Evolutionary conservation across 2,888 invertebrate species (phyloP).

Genomic region (Diaperis boleti): DNA sequence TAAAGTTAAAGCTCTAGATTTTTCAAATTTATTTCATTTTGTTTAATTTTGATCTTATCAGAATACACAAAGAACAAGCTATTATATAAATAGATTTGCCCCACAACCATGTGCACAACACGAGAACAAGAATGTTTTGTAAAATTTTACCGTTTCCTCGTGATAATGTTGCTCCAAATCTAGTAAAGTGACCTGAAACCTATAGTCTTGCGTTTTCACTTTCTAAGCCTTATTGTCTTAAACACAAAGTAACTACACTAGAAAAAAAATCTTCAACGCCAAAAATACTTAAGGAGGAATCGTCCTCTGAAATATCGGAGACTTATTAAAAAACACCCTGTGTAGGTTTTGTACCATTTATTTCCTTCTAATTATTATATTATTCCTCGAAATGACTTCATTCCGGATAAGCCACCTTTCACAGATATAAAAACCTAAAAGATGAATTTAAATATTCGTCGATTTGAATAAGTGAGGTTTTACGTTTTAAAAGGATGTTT

Average conservation of each 20-base stretch:
- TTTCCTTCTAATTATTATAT: too few species aligned
- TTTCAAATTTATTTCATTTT: too few species aligned
- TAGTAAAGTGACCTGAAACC: constrained; percentile 18
- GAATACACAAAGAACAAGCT: too few species aligned
- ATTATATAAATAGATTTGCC: too few species aligned
- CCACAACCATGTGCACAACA: constrained; percentile 13
- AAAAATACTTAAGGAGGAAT: too few species aligned
- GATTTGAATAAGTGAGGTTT: constrained; percentile 23
- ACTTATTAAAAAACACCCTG: too few species aligned
- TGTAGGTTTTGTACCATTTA: too few species aligned
- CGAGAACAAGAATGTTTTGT: constrained; percentile 27
- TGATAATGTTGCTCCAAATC: neutral
- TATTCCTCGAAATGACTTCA: constrained; percentile 14
- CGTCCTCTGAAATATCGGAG: too few species aligned
- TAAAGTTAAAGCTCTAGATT: too few species aligned
- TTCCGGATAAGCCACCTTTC: neutral
- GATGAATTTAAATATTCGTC: constrained; percentile 20
- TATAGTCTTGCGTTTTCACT: constrained; percentile 17
- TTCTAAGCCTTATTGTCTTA: constrained; percentile 3
- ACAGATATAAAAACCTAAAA: neutral
- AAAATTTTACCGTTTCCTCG: constrained; percentile 17
- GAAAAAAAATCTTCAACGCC: too few species aligned
- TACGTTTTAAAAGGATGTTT: constrained; percentile 15
- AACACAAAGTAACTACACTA: too few species aligned
- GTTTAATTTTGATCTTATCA: too few species aligned